Evolutionary conservation across 2,113 vertebrate genomes (phyloP).

Genomic region (Prietella phreatophila): DNA sequence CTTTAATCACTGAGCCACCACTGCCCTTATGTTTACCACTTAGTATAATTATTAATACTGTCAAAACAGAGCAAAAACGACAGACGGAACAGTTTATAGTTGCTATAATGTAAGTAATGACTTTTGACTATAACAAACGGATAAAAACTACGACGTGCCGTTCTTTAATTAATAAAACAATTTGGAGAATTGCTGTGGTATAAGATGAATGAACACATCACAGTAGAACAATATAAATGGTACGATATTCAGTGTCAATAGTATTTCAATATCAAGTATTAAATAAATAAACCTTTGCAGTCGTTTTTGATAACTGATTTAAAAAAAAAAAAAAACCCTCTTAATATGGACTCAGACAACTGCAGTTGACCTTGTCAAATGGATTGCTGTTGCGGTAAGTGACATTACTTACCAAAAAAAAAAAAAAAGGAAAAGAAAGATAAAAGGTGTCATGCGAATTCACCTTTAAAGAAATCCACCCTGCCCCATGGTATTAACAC

Average conservation of each 20-base stretch:
- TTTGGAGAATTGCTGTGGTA: not conserved
- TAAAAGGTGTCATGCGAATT: constrained; percentile 68
- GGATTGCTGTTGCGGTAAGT: no score
- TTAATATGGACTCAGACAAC: not conserved
- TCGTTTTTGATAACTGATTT: not conserved
- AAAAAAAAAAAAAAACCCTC: not conserved
- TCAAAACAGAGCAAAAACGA: not conserved
- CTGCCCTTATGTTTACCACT: not conserved
- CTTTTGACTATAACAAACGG: not conserved
- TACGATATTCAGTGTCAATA: not conserved
- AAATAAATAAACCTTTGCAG: not conserved
- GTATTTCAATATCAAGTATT: not conserved
- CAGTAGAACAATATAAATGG: not conserved
- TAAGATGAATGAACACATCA: not conserved
- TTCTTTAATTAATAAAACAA: not conserved
- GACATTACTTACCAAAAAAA: not conserved
- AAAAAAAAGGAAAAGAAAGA: constrained; percentile 15
- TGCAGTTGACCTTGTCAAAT: not conserved
- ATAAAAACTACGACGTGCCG: not conserved
- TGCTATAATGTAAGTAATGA: not conserved
- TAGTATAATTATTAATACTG: not conserved
- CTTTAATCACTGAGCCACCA: no score
- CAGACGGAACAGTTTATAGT: not conserved
- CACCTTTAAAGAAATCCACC: constrained; percentile 76
- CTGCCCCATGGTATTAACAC: constrained; percentile 70